phyloP scores from a whole-genome alignment of 2,888 invertebrate genomes.

The Tubulanus polymorphus region DNA sequence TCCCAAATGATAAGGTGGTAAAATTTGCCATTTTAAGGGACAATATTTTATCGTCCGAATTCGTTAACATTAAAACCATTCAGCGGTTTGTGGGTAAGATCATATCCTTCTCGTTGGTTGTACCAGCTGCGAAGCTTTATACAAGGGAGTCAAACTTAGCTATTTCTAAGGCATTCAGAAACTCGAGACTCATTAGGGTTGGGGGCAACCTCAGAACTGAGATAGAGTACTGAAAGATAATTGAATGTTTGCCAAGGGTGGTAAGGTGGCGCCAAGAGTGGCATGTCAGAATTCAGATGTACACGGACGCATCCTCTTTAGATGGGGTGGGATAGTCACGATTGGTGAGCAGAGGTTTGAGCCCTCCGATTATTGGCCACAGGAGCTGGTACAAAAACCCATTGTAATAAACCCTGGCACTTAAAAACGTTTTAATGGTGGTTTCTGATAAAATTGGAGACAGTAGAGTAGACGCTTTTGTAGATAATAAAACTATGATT shows the following conservation, averaged over 20 bases:
- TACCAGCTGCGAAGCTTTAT: constrained; percentile 12
- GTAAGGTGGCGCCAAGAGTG: no score
- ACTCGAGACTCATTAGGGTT: constrained; percentile 4
- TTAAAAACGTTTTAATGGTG: constrained; percentile 3
- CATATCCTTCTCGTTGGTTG: constrained; percentile 16
- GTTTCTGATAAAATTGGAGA: neutral
- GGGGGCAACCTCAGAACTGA: constrained; percentile 5
- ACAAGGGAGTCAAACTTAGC: constrained; percentile 14
- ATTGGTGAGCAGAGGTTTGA: no score
- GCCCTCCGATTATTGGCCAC: no score
- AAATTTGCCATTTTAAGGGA: constrained; percentile 14
- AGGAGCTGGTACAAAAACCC: no score
- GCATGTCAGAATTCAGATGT: no score
- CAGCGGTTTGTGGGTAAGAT: constrained; percentile 17
- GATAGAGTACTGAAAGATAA: no score
- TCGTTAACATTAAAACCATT: constrained; percentile 13
- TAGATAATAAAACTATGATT: neutral
- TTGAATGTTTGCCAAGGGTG: no score
- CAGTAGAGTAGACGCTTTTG: neutral
- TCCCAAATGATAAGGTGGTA: constrained; percentile 12
- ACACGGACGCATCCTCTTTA: no score
- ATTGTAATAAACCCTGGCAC: no score
- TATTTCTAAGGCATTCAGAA: constrained; percentile 10
- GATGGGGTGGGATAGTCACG: no score
- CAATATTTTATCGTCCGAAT: constrained; percentile 3